Conservation (phyloP, 2,888 invertebrate species). For the Diaprepes abbreviatus region DNA sequence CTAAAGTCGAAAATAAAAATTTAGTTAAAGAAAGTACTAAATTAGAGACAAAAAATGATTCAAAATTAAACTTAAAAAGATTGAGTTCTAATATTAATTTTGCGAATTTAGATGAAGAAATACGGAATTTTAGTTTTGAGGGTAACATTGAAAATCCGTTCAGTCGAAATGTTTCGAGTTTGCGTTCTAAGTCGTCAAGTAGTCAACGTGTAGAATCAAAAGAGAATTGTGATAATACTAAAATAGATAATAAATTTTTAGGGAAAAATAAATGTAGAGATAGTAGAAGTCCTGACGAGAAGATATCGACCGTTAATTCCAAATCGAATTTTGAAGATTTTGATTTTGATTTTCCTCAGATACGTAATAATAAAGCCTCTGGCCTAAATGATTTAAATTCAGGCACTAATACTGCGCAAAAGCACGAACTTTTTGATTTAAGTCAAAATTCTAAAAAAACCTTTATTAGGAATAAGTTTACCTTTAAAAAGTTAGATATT, state of each 20-base stretch:
- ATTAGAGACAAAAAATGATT: neutral
- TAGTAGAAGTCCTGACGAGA: neutral
- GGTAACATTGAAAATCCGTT: neutral
- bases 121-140: neutral
- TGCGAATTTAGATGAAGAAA: slow-evolving; percentile 10
- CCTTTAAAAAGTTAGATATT: slow-evolving; percentile 3
- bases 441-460: neutral
- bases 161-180: neutral
- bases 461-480: slow-evolving; percentile 4
- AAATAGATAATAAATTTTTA: too few relatives aligned
- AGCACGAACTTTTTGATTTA: neutral
- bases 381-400: too few relatives aligned
- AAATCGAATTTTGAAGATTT: neutral
- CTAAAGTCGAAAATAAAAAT: neutral
- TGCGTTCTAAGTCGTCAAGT: neutral
- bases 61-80: neutral
- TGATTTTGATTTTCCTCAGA: too few relatives aligned
- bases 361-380: too few relatives aligned
- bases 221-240: too few relatives aligned
- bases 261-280: too few relatives aligned
- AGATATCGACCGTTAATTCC: neutral
- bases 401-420: neutral
- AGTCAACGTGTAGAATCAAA: too few relatives aligned
- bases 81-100: neutral
- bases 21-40: neutral